Base-by-base conservation (phyloP, 2,797 vertebrate species). In the Botia kubotai region DNA sequence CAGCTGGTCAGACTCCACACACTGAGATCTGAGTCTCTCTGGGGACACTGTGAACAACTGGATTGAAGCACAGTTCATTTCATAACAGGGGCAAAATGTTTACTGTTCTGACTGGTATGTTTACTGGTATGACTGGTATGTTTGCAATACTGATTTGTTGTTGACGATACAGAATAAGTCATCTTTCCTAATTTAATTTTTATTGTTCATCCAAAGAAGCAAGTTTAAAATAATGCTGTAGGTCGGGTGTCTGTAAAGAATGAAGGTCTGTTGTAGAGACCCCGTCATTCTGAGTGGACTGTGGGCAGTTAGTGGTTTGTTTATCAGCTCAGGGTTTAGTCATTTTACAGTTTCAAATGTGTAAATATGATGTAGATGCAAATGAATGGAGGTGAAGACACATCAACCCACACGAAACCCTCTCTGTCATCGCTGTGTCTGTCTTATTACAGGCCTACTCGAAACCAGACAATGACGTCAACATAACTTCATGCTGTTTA, bases 301-400 rank as follows among this genome's bases (percentile, higher is more conserved):
- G 85, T 84, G 80, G 77, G 82, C 58, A 77, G 29, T 19, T 50
- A 11, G 72, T 48, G 72, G 50, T 77, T 66, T 55, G 77, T 21
- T 79, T 53, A 72, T 82, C 70, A 53, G 69, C 63, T 16, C 72
- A 26, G 58, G 80, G 80, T 84, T 82, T 52, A 90, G 88, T 98
- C 96, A 97, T 91, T 89, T 74, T 26, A 75, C 86, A 84, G 87
- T 96, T 97, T 97, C 95, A 93, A 94, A 95, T 93, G 94, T 93
- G 92, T 95, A 92, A 92, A 94, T 91, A 90, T 75, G 93, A 95
- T 92, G 92, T 90, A 87, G 88, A 93, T 92, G 89, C 92, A 93
- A 93, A 93, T 91, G 91, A 86, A 66, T 19, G 52, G 67, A 70
- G 75, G 69, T 75, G 69, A 81, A 83, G 63, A 82, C 72, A 69